phyloP scores from a whole-genome alignment of 2,797 vertebrate species.

The Hippocampus kuda region DNA sequence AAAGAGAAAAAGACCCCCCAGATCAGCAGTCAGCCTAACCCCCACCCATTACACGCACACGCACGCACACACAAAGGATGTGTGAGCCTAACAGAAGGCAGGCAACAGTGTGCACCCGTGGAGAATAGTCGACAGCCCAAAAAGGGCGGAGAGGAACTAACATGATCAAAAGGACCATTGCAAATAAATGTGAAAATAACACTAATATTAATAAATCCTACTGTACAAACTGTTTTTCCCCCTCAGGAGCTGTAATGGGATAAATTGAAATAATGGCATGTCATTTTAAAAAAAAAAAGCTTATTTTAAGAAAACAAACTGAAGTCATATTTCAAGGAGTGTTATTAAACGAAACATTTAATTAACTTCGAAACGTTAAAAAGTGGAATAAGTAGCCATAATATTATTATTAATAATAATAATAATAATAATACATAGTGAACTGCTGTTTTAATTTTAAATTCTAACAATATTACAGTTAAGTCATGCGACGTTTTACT shows the following conservation, averaged over 20 bases:
- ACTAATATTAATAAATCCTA: not conserved
- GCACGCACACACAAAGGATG: conserved; percentile 50
- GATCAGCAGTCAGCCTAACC: conserved; percentile 22
- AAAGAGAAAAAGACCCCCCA: conserved; percentile 6
- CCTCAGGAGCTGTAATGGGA: not conserved
- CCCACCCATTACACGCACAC: conserved; percentile 22
- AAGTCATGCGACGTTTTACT: too few relatives aligned
- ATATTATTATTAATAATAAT: too few relatives aligned
- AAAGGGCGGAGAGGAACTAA: not conserved
- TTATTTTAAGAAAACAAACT: not conserved
- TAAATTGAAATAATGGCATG: not conserved
- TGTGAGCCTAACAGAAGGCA: conserved; percentile 52
- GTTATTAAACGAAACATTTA: not conserved
- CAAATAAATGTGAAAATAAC: too few relatives aligned
- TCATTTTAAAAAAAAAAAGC: not conserved
- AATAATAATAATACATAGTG: too few relatives aligned
- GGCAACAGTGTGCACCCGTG: conserved; percentile 52
- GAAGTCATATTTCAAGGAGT: not conserved
- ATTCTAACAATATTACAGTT: too few relatives aligned
- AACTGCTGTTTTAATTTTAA: too few relatives aligned
- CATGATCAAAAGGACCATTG: not conserved
- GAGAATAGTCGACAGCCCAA: conserved; percentile 30
- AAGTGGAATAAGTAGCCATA: too few relatives aligned
- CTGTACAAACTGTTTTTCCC: not conserved
- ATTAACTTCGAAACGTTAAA: too few relatives aligned